These are phyloP conservation scores for Siphlonurus alternatus DNA, from an alignment of 2,888 invertebrate species.

Conservation along the genomic window DNA sequence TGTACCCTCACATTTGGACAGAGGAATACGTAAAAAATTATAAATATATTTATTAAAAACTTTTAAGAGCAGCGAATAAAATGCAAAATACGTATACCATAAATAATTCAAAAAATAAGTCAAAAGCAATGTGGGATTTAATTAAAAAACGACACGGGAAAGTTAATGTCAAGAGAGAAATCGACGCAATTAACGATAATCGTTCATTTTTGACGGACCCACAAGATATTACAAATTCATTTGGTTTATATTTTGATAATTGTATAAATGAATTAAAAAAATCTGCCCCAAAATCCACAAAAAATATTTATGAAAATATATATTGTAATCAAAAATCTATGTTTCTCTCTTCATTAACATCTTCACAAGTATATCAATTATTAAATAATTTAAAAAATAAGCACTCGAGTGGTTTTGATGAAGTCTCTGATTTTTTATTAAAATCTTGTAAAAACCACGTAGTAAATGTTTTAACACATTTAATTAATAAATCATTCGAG, in stretches of 20 bases:
- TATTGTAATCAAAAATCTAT: neutral
- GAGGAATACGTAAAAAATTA: neutral
- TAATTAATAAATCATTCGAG: neutral
- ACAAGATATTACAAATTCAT: neutral
- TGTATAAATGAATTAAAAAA: neutral
- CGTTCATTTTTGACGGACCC: neutral
- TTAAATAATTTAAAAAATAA: neutral
- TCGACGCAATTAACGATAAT: neutral
- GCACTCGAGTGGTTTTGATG: neutral
- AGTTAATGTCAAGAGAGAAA: neutral
- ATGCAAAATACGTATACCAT: neutral
- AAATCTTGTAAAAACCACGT: neutral
- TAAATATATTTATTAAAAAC: neutral
- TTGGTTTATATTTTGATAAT: neutral
- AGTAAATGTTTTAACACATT: neutral
- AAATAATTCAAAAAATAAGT: neutral
- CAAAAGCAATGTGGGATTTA: neutral
- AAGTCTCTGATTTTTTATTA: neutral
- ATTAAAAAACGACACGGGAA: neutral
- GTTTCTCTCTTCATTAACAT: neutral
- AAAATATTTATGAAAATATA: neutral
- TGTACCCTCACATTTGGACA: neutral
- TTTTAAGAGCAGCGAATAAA: neutral
- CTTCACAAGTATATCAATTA: neutral
- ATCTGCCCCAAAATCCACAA: too few relatives aligned